Conservation (phyloP, 64 coral and sea anemone genomes). For the Astreopora myriophthalma region DNA sequence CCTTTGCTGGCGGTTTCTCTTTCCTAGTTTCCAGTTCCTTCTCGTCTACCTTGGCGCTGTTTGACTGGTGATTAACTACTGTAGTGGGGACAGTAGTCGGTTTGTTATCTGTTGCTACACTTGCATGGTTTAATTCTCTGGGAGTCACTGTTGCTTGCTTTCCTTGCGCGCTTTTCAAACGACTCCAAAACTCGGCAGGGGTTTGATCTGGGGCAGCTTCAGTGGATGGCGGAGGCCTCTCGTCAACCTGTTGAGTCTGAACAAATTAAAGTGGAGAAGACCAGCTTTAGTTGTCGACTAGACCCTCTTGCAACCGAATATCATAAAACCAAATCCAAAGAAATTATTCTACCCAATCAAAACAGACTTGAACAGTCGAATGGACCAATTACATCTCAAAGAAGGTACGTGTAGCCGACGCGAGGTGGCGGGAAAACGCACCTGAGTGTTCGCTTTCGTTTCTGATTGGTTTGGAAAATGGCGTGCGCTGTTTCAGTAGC, state of each 20-base stretch:
- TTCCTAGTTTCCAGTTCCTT: constrained; percentile 1
- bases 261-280: background rate
- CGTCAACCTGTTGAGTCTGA: constrained; percentile 13
- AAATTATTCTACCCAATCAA: too few relatives aligned
- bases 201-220: constrained; percentile 26
- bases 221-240: background rate
- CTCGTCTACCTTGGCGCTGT: background rate
- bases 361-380: too few relatives aligned
- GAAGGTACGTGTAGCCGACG: too few relatives aligned
- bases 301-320: too few relatives aligned
- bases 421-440: too few relatives aligned
- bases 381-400: too few relatives aligned
- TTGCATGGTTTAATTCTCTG: background rate
- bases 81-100: background rate
- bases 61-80: background rate
- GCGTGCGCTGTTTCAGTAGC: too few relatives aligned
- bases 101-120: constrained; percentile 1
- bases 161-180: constrained; percentile 5
- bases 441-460: too few relatives aligned
- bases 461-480: too few relatives aligned
- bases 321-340: too few relatives aligned
- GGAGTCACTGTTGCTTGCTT: background rate
- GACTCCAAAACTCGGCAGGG: constrained; percentile 68
- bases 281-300: background rate
- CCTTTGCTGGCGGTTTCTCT: background rate